Percentiles rank a stretch among this genome's conserved stretches.
Conservation (phyloP, 1,140 invertebrate genomes). For the Drosophila melanogaster region DNA sequence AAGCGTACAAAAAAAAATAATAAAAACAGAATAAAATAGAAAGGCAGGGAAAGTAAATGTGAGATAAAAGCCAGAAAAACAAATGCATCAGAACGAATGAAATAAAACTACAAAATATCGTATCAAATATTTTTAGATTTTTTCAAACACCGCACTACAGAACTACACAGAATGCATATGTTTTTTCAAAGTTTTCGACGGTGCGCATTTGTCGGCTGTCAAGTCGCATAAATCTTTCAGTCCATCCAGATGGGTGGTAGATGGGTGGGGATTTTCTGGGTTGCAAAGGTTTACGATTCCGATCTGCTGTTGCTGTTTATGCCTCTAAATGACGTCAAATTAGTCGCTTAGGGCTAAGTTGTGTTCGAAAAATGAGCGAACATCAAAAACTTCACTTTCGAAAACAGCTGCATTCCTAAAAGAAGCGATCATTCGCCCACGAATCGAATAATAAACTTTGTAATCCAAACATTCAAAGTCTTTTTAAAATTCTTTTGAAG, state of each 20-base stretch:
- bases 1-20: neutral
- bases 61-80: conserved; percentile 13
- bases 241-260: conserved; percentile 5
- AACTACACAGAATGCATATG: conserved; percentile 9
- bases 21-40: neutral
- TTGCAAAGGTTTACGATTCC: conserved; percentile 22
- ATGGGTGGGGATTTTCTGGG: conserved; percentile 19
- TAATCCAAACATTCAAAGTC: neutral
- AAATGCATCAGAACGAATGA: conserved; percentile 14
- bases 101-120: conserved; percentile 15
- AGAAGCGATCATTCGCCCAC: neutral
- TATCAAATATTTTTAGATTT: conserved; percentile 45
- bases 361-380: neutral
- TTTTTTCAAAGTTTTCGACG: neutral
- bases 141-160: conserved; percentile 12
- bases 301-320: conserved; percentile 9
- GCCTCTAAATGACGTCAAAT: conserved; percentile 17
- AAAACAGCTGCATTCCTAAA: conserved; percentile 1
- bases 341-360: conserved; percentile 9
- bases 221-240: conserved; percentile 38
- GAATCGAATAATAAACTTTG: neutral
- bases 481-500: too few relatives aligned
- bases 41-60: neutral
- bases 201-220: conserved; percentile 29
- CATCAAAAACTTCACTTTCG: neutral